A percentile compares a stretch with the other conserved stretches of the same genome.
Evolutionary conservation across 2,888 invertebrate genomes (phyloP).

Genomic region (Chalcis sispes): DNA sequence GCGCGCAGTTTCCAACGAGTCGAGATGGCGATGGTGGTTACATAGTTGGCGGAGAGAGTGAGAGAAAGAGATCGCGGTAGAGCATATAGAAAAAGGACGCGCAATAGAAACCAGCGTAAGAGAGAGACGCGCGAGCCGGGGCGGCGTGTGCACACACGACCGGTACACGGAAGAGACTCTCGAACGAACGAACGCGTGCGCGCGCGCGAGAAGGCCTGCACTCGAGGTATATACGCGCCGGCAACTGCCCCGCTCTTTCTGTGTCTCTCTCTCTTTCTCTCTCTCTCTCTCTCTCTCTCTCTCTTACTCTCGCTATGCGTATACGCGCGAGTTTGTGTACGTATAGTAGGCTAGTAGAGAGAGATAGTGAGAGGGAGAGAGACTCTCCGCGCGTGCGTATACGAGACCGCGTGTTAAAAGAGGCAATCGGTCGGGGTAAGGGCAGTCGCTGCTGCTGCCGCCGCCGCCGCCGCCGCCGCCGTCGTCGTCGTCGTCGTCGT

Average conservation of each 20-base stretch:
- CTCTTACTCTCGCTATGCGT: neutral
- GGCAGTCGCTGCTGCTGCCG: neutral
- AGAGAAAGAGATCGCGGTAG: too few relatives aligned
- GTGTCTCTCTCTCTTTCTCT: neutral
- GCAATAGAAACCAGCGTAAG: too few relatives aligned
- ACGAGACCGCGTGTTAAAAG: neutral
- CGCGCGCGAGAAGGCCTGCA: conserved; percentile 25
- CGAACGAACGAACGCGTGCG: neutral
- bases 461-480: conserved; percentile 20
- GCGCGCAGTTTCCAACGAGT: too few relatives aligned
- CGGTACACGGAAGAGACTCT: too few relatives aligned
- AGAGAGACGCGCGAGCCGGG: too few relatives aligned
- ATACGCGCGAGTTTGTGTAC: neutral
- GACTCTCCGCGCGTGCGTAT: neutral
- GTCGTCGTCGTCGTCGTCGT: neutral
- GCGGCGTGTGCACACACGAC: too few relatives aligned
- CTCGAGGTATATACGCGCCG: neutral
- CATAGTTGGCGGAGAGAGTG: too few relatives aligned
- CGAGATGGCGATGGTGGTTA: too few relatives aligned
- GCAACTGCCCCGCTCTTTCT: neutral
- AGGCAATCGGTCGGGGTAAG: neutral
- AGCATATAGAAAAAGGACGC: too few relatives aligned
- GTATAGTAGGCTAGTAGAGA: too few relatives aligned
- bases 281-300: neutral
- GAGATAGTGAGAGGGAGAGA: neutral